phyloP scores from a whole-genome alignment of 2,113 vertebrate genomes.

The Dipodomys stephensi region DNA sequence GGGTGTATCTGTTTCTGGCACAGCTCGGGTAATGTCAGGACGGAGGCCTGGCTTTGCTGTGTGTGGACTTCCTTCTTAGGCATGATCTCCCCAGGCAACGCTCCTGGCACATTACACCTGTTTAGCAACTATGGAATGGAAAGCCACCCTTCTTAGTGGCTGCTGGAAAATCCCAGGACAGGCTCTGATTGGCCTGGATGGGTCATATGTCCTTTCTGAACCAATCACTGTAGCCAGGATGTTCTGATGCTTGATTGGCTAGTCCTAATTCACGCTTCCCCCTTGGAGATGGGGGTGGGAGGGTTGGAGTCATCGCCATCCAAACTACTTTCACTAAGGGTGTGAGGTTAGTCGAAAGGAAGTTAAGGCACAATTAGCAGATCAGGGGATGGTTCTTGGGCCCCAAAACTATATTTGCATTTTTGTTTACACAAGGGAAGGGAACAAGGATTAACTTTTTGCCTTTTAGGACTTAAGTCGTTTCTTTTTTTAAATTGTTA shows the following conservation, averaged over 20 bases:
- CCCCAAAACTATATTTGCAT: not conserved
- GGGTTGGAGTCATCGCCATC: not conserved
- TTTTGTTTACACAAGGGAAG: not conserved
- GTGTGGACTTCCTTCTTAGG: slow-evolving; percentile 2
- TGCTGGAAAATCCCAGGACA: not conserved
- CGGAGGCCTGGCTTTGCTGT: not conserved
- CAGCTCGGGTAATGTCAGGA: not conserved
- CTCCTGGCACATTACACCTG: not conserved
- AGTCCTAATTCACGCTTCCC: not conserved
- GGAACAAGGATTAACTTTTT: not conserved
- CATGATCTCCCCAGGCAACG: not conserved
- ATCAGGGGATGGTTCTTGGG: not conserved
- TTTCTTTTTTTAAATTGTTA: too few relatives aligned
- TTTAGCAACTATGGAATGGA: not conserved
- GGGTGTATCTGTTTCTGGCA: slow-evolving; percentile 20
- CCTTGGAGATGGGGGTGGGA: not conserved
- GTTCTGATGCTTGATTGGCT: not conserved
- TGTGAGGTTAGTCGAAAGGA: not conserved
- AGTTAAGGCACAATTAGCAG: not conserved
- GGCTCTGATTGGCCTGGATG: not conserved
- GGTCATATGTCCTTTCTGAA: slow-evolving; percentile 40
- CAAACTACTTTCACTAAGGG: not conserved
- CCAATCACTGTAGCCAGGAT: not conserved
- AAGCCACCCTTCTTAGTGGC: not conserved
- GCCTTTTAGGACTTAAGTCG: not conserved